Percentiles rank a stretch among this genome's conserved stretches.
These are phyloP conservation scores for Acronicta leporina DNA, from an alignment of 2,888 invertebrate species.

Conservation along the genomic window DNA sequence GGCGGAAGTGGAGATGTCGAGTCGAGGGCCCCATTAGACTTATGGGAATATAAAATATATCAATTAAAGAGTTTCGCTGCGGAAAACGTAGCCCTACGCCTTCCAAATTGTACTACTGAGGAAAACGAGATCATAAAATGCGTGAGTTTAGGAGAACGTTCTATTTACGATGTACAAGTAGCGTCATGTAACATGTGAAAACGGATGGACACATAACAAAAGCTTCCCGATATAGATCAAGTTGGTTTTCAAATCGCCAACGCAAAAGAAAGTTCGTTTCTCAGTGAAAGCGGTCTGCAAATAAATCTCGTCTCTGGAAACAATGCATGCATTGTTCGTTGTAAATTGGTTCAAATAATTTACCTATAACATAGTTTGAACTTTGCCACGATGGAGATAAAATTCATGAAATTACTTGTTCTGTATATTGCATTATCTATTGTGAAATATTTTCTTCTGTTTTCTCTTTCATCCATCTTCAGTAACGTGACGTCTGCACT, in stretches of 20 bases:
- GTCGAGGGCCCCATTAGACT: slow-evolving; percentile 65
- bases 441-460: slow-evolving; percentile 42
- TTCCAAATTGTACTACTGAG: slow-evolving; percentile 34
- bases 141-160: slow-evolving; percentile 18
- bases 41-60: slow-evolving; percentile 68
- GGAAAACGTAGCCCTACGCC: slow-evolving; percentile 32
- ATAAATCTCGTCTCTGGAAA: slow-evolving; percentile 79
- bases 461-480: slow-evolving; percentile 11
- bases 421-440: slow-evolving; percentile 36
- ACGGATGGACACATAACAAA: slow-evolving; percentile 56
- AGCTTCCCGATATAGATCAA: slow-evolving; percentile 77
- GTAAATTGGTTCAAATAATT: slow-evolving; percentile 81
- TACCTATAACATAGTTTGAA: slow-evolving; percentile 64
- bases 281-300: slow-evolving; percentile 80
- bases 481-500: neutral
- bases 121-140: slow-evolving; percentile 28
- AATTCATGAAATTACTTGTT: slow-evolving; percentile 51
- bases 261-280: slow-evolving; percentile 79
- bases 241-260: slow-evolving; percentile 72
- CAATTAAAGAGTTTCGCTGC: slow-evolving; percentile 64
- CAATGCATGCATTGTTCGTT: slow-evolving; percentile 85
- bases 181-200: slow-evolving; percentile 38
- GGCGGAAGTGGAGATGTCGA: slow-evolving; percentile 62
- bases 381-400: slow-evolving; percentile 61
- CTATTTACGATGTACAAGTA: slow-evolving; percentile 16